phyloP scores from a whole-genome alignment of 2,888 invertebrate genomes.

The Bimastos eiseni region DNA sequence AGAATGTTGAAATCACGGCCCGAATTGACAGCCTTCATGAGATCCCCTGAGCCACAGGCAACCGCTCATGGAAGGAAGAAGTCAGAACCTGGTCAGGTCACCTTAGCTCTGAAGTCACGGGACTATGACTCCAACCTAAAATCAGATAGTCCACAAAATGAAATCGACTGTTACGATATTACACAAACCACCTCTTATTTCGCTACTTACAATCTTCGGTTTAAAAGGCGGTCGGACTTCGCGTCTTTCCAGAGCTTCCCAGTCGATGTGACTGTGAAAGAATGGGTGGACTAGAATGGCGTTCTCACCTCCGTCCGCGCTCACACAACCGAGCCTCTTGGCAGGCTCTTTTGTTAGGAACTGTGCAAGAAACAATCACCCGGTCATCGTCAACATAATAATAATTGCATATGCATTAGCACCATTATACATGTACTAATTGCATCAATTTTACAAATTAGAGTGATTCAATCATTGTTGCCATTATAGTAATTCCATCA shows the following conservation, averaged over 20 bases:
- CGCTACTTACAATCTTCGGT: conserved; percentile 86
- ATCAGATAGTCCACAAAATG: neutral
- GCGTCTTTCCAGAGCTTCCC: conserved; percentile 87
- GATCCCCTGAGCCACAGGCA: too few relatives aligned
- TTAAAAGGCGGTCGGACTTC: conserved; percentile 94
- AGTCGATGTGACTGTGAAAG: conserved; percentile 86
- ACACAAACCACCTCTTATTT: neutral
- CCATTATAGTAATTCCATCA: too few relatives aligned
- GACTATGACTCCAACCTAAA: neutral
- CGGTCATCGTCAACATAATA: neutral
- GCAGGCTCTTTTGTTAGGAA: conserved; percentile 98
- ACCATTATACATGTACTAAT: too few relatives aligned
- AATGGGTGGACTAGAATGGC: conserved; percentile 80
- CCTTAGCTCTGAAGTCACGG: too few relatives aligned
- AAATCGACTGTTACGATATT: neutral
- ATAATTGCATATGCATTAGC: too few relatives aligned
- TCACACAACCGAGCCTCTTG: conserved; percentile 87
- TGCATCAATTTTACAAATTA: too few relatives aligned
- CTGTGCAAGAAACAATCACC: conserved; percentile 59
- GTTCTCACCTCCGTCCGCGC: conserved; percentile 73
- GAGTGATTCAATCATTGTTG: too few relatives aligned
- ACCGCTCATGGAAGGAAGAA: too few relatives aligned
- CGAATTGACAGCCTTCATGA: too few relatives aligned
- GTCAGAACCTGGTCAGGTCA: too few relatives aligned
- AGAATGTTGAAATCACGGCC: too few relatives aligned